These are phyloP conservation scores for Grammomys dolichurus DNA, from an alignment of 2,113 vertebrate species.

Conservation along the genomic window DNA sequence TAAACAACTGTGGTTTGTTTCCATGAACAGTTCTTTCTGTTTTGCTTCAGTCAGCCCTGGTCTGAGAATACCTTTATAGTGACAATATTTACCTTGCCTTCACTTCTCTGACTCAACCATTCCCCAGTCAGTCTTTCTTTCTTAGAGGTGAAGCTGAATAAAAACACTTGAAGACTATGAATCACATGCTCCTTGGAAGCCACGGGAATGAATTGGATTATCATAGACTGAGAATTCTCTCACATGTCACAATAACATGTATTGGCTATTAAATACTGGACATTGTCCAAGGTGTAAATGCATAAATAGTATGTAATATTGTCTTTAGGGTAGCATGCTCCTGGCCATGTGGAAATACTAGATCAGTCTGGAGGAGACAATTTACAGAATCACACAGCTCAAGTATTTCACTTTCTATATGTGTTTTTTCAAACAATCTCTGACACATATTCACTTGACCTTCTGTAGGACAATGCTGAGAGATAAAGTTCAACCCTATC, in stretches of 20 bases:
- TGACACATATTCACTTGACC: slow-evolving; percentile 8
- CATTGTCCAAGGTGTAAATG: neutral
- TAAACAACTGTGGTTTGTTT: neutral
- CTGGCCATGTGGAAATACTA: neutral
- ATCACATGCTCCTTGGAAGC: neutral
- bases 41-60: neutral
- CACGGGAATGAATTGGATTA: neutral
- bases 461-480: neutral
- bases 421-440: neutral
- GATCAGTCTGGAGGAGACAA: neutral
- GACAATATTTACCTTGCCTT: neutral
- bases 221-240: neutral
- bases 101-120: neutral
- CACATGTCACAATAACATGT: neutral
- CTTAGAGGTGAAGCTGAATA: neutral
- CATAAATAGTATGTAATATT: neutral
- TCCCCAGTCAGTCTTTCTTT: neutral
- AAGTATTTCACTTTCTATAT: neutral
- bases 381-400: neutral
- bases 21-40: neutral
- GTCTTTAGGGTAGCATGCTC: neutral
- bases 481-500: neutral
- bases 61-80: neutral
- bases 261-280: neutral
- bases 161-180: neutral